phyloP scores from a whole-genome alignment of 1,140 invertebrate genomes.

The Euwallacea fornicatus region DNA sequence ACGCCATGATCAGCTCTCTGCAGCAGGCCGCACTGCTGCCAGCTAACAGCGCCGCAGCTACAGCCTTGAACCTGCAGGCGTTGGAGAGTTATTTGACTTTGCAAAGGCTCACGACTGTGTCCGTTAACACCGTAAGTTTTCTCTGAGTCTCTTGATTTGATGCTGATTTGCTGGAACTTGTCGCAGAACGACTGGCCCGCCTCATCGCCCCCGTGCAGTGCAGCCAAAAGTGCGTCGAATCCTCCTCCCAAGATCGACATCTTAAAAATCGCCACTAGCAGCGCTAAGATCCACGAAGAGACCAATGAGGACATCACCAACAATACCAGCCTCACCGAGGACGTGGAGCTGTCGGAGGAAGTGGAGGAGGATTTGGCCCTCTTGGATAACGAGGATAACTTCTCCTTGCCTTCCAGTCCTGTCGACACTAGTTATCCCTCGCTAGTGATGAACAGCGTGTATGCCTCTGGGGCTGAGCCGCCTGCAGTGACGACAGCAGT shows the following conservation, averaged over 20 bases:
- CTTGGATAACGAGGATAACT: conserved; percentile 61
- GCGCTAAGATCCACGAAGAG: conserved; percentile 63
- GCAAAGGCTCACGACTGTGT: conserved; percentile 62
- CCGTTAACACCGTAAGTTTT: conserved; percentile 40
- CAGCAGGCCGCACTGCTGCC: conserved; percentile 75
- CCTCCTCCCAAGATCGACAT: conserved; percentile 54
- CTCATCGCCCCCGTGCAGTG: neutral
- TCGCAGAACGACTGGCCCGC: conserved; percentile 29
- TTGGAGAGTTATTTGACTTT: conserved; percentile 80
- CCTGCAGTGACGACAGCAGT: conserved; percentile 42
- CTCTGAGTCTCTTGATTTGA: neutral
- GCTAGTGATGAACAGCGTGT: conserved; percentile 63
- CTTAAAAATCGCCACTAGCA: conserved; percentile 60
- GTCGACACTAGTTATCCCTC: conserved; percentile 62
- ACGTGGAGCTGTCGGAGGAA: conserved; percentile 63
- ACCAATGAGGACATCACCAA: conserved; percentile 52
- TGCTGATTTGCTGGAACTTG: neutral
- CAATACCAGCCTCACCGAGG: conserved; percentile 57
- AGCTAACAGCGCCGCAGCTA: conserved; percentile 74
- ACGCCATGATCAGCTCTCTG: conserved; percentile 73
- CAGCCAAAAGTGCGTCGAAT: conserved; percentile 19
- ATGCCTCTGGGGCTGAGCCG: conserved; percentile 48
- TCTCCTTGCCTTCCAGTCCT: conserved; percentile 55
- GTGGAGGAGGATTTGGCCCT: conserved; percentile 63
- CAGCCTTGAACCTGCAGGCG: conserved; percentile 78